Evolutionary conservation across 2,797 vertebrate genomes (phyloP).

Genomic region (Pagetopsis macropterus): DNA sequence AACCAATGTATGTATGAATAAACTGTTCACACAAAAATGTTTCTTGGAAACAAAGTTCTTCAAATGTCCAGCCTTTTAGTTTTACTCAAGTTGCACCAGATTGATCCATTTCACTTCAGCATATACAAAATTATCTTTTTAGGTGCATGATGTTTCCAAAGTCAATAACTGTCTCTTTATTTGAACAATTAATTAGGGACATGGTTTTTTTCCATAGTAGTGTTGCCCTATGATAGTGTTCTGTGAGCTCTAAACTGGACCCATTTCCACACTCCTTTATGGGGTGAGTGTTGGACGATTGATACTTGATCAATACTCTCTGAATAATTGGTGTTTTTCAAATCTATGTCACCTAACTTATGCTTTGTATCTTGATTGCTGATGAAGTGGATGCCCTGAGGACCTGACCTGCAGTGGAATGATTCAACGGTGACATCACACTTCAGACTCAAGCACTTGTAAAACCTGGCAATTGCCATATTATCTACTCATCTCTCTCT

Average conservation of each 20-base stretch:
- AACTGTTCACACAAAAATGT: no score
- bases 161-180: no score
- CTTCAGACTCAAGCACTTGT: constrained; percentile 35
- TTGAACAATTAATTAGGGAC: no score
- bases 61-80: no score
- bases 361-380: constrained; percentile 66
- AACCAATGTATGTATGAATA: no score
- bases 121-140: no score
- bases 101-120: no score
- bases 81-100: no score
- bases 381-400: constrained; percentile 51
- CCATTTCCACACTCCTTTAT: constrained; percentile 28
- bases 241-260: constrained; percentile 9
- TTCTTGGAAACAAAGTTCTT: no score
- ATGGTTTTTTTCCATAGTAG: no score
- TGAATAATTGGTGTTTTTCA: constrained; percentile 70
- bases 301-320: constrained; percentile 60
- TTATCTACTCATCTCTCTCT: constrained; percentile 47
- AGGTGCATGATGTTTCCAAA: no score
- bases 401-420: constrained; percentile 48
- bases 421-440: constrained; percentile 29
- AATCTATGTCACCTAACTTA: constrained; percentile 53
- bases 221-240: neutral
- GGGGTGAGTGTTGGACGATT: constrained; percentile 32
- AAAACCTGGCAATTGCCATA: constrained; percentile 32